Percentiles rank a stretch among this genome's conserved stretches.
Evolutionary conservation across 1,140 invertebrate genomes (phyloP).

Genomic region (Cotesia typhae): DNA sequence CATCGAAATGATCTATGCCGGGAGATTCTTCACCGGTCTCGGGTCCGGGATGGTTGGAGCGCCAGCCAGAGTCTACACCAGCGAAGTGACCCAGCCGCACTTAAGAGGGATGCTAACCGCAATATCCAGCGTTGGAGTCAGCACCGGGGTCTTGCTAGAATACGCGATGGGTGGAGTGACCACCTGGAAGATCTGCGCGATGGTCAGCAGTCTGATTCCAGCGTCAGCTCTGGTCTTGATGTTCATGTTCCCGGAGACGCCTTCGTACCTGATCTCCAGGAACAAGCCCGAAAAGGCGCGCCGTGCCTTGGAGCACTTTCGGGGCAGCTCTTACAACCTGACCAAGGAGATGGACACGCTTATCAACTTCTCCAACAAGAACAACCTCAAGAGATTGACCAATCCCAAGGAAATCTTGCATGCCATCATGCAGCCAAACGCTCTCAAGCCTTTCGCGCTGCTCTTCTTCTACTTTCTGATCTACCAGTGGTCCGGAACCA

Average conservation of each 20-base stretch:
- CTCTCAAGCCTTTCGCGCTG: slow-evolving; percentile 73
- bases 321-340: slow-evolving; percentile 72
- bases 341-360: slow-evolving; percentile 72
- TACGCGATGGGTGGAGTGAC: slow-evolving; percentile 71
- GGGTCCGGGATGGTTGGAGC: slow-evolving; percentile 77
- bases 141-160: slow-evolving; percentile 71
- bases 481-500: slow-evolving; percentile 79
- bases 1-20: slow-evolving; percentile 72
- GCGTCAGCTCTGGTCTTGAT: slow-evolving; percentile 68
- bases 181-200: slow-evolving; percentile 70
- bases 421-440: slow-evolving; percentile 70
- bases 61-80: slow-evolving; percentile 74
- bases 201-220: slow-evolving; percentile 69
- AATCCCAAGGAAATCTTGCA: slow-evolving; percentile 67
- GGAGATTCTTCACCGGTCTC: slow-evolving; percentile 71
- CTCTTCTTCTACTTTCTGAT: slow-evolving; percentile 75
- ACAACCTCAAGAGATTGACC: slow-evolving; percentile 70
- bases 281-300: slow-evolving; percentile 72
- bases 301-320: slow-evolving; percentile 69
- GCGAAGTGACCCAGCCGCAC: slow-evolving; percentile 76
- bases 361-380: slow-evolving; percentile 71
- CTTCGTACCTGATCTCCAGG: slow-evolving; percentile 74
- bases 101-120: slow-evolving; percentile 74
- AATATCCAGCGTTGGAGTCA: slow-evolving; percentile 71
- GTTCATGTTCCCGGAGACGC: slow-evolving; percentile 76